Evolutionary conservation across 2,888 invertebrate species (phyloP).

Genomic region (Aphrophora alni): DNA sequence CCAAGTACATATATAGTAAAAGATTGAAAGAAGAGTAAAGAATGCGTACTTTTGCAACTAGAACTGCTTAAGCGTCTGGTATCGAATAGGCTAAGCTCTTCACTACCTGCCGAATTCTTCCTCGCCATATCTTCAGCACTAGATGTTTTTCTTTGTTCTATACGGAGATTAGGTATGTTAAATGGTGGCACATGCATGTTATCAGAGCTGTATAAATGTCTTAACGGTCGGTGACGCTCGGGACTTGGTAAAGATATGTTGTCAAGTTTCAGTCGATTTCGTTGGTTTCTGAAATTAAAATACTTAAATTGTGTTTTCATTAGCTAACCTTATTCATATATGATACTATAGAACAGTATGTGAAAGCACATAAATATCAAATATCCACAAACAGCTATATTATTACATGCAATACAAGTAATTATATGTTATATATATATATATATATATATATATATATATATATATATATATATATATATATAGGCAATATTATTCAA

Average conservation of each 20-base stretch:
- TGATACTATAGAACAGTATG: too few species aligned
- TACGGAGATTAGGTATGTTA: conserved; percentile 86
- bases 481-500: too few species aligned
- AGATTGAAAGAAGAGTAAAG: background rate
- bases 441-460: too few species aligned
- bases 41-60: conserved; percentile 3
- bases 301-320: background rate
- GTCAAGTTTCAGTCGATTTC: conserved; percentile 87
- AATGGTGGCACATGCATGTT: conserved; percentile 85
- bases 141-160: conserved; percentile 87
- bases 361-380: too few species aligned
- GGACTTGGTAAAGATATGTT: conserved; percentile 76
- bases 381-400: too few species aligned
- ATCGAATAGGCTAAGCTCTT: background rate
- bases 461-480: too few species aligned
- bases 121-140: conserved; percentile 92
- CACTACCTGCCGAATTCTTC: conserved; percentile 77
- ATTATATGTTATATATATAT: too few species aligned
- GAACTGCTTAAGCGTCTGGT: conserved; percentile 2
- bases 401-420: too few species aligned
- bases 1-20: too few species aligned
- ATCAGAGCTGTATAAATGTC: conserved; percentile 85
- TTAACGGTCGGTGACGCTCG: conserved; percentile 74
- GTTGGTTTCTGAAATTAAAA: conserved; percentile 69
- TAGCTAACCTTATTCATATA: too few species aligned